Evolutionary conservation across 2,113 vertebrate species (phyloP).

Genomic region (Pygoscelis antarcticus): DNA sequence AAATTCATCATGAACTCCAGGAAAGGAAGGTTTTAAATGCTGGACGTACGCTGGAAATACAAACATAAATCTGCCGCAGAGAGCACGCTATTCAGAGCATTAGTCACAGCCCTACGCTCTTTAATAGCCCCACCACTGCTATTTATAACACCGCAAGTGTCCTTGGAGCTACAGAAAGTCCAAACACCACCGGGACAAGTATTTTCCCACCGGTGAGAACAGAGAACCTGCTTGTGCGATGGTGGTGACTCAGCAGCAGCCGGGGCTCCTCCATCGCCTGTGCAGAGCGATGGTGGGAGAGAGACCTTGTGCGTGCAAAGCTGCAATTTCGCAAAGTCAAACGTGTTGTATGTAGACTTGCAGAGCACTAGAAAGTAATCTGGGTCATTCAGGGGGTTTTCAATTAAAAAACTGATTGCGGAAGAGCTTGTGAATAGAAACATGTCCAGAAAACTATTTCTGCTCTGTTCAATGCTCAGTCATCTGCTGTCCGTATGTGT

Average conservation of each 20-base stretch:
- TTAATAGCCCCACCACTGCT: neutral
- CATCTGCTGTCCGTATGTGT: neutral
- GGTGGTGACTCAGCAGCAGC: neutral
- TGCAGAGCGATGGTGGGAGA: neutral
- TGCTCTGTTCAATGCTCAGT: neutral
- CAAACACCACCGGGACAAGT: neutral
- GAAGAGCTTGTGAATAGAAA: neutral
- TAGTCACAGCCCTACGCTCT: conserved; percentile 3
- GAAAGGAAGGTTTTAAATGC: neutral
- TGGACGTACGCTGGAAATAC: neutral
- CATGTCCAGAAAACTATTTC: neutral
- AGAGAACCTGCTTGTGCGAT: neutral
- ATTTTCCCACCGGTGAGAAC: conserved; percentile 1
- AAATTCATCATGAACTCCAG: neutral
- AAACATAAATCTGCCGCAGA: neutral
- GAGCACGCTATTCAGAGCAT: neutral
- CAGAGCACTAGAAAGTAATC: neutral
- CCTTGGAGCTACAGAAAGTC: neutral
- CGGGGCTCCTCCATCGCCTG: neutral
- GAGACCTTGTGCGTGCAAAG: neutral
- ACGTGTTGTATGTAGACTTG: fast-evolving
- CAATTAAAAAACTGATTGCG: fast-evolving
- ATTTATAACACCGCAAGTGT: neutral
- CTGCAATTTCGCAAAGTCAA: fast-evolving
- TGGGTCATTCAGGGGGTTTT: neutral